These are phyloP conservation scores for Astur gentilis DNA, from an alignment of 2,113 vertebrate species.

Conservation along the genomic window DNA sequence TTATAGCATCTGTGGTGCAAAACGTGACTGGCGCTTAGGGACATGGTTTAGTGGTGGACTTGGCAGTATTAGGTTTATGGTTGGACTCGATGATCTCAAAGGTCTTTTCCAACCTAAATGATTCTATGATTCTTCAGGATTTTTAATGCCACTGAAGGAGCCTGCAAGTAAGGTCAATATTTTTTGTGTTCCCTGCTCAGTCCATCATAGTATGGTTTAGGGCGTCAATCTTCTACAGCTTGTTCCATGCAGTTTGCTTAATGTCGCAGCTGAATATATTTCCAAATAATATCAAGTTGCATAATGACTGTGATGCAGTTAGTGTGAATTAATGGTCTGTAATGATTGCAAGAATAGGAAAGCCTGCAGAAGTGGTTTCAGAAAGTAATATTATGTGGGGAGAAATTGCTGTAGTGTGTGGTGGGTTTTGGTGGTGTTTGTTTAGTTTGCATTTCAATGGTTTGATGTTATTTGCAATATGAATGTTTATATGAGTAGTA, in stretches of 20 bases:
- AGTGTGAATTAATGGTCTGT: background rate
- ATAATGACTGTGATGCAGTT: background rate
- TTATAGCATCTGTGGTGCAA: background rate
- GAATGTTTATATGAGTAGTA: background rate
- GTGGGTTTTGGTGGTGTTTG: background rate
- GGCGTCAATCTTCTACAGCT: background rate
- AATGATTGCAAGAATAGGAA: background rate
- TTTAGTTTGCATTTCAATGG: background rate
- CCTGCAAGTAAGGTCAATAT: background rate
- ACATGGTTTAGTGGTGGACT: background rate
- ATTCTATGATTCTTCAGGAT: background rate
- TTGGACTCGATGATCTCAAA: background rate
- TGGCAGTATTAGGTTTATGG: background rate
- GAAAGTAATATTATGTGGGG: background rate
- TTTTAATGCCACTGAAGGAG: background rate
- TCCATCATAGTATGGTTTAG: rapidly evolving
- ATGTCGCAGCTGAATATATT: no score
- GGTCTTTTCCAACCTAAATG: background rate
- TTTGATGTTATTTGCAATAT: background rate
- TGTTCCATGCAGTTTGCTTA: no score
- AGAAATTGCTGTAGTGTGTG: background rate
- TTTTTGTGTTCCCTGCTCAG: background rate
- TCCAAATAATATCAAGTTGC: no score
- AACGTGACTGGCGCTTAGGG: background rate
- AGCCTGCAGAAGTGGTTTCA: background rate